Evolutionary conservation across 2,797 vertebrate genomes (phyloP), one percentile per base, ranked within the genome.

Genomic region (Falco columbarius): DNA sequence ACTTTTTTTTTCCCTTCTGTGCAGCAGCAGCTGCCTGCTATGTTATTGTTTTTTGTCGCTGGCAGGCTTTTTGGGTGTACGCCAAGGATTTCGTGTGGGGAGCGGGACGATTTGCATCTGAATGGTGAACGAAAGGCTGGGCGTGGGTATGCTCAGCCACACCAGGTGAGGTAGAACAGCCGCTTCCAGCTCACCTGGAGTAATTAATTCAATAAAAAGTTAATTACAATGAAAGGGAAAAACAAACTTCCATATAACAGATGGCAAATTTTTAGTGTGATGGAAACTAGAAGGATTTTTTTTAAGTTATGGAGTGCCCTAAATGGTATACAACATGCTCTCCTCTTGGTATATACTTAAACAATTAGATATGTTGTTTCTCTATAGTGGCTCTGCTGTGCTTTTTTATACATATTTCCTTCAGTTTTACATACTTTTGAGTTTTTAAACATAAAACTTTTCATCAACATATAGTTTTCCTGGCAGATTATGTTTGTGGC

Each of bases 151-250:
- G 14, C 40, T 84, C 81, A 95, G 68, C 75, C 93, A 95, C 84
- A 90, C 81, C 75, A 93, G 90, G 94, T 94, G 93, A 96, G 89
- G 59, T 32, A 81, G 55, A 95, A 74, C 86, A 95, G 90, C 63
- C 2, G 7, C 87, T 97, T 97, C 81, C 95, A 96, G 81, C 91
- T 96, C 95, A 96, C 96, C 94, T 97, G 86, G 65, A 88, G 86
- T 95, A 95, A 96, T 96, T 97, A 97, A 94, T 96, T 96, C 94
- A 91, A 95, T 96, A 89, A 92, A 91, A 95, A 93, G 81, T 95
- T 96, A 96, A 96, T 97, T 96, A 94, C 90, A 92, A 86, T 2
- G 19, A 83, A 92, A 84, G 44, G 40, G 71, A 38, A 83, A 89
- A 94, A 66, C 81, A 93, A 91, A 81, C 90, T 86, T 92, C 86